Percentiles rank a stretch among this genome's conserved stretches.
Conservation (phyloP, 2,888 invertebrate species). For the Asteroscopus sphinx region DNA sequence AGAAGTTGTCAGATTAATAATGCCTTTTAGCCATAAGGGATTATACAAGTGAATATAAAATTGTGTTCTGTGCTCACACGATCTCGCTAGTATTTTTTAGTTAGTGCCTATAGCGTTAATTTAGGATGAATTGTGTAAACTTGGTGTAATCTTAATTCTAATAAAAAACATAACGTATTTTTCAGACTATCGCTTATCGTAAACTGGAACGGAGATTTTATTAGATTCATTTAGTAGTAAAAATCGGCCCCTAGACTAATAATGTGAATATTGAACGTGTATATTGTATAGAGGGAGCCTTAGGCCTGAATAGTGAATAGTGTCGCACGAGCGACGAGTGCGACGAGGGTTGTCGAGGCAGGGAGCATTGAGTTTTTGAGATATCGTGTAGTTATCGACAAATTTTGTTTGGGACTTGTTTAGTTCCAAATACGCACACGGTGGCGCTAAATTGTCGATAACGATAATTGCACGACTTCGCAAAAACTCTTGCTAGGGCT, state of each 20-base stretch:
- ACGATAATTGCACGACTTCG: no score
- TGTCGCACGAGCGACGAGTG: constrained; percentile 14
- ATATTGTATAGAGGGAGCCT: constrained; percentile 65
- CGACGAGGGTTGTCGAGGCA: neutral
- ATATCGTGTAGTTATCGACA: no score
- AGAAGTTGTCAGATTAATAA: constrained; percentile 75
- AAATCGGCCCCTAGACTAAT: constrained; percentile 68
- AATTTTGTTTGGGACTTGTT: no score
- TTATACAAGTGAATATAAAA: constrained; percentile 74
- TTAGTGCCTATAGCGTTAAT: constrained; percentile 87
- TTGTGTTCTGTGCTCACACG: constrained; percentile 89
- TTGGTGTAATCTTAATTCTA: constrained; percentile 66
- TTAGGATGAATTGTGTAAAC: constrained; percentile 80
- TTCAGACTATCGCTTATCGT: constrained; percentile 69
- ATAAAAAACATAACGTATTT: constrained; percentile 64
- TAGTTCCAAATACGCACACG: no score
- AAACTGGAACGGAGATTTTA: constrained; percentile 67
- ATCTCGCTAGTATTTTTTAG: constrained; percentile 89
- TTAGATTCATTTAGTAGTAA: constrained; percentile 73
- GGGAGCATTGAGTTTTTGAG: no score
- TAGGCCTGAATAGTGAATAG: constrained; percentile 56
- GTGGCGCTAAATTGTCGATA: no score
- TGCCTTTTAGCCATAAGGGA: constrained; percentile 85
- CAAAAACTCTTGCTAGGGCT: no score
- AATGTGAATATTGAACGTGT: constrained; percentile 61